phyloP scores from a whole-genome alignment of 1,140 invertebrate species.

The Archegozetes longisetosus region DNA sequence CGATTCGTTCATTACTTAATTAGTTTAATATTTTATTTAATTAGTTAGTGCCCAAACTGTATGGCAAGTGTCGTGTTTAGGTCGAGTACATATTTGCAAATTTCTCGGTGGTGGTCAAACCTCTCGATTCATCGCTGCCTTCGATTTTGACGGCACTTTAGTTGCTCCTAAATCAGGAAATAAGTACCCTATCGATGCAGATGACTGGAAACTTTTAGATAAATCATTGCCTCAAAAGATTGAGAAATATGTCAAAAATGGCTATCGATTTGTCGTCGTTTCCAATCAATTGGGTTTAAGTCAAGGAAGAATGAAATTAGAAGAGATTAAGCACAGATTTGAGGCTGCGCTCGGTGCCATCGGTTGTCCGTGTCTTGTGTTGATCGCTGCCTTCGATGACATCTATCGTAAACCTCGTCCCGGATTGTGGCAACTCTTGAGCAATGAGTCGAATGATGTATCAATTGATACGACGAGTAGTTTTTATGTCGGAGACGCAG shows the following conservation, averaged over 20 bases:
- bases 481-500: conserved; percentile 22
- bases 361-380: conserved; percentile 14
- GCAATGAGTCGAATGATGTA: conserved; percentile 6
- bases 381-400: conserved; percentile 12
- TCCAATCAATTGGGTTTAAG: conserved; percentile 19
- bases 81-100: conserved; percentile 9
- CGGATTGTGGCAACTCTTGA: conserved; percentile 15
- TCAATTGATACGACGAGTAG: conserved; percentile 9
- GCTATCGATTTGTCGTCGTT: conserved; percentile 18
- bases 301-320: conserved; percentile 1
- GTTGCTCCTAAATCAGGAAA: conserved; percentile 14
- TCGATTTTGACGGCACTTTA: conserved; percentile 21
- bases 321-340: conserved; percentile 16
- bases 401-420: conserved; percentile 18
- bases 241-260: not conserved
- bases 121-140: conserved; percentile 11
- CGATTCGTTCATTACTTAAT: not conserved
- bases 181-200: conserved; percentile 15
- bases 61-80: not conserved
- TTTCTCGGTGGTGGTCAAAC: conserved; percentile 10
- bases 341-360: conserved; percentile 4
- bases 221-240: conserved; percentile 4
- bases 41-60: not conserved
- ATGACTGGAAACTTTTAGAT: conserved; percentile 19
- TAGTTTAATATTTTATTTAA: not conserved